Percentiles rank a stretch among this genome's conserved stretches.
Evolutionary conservation across 2,888 invertebrate genomes (phyloP).

Genomic region (Linyphia triangularis): DNA sequence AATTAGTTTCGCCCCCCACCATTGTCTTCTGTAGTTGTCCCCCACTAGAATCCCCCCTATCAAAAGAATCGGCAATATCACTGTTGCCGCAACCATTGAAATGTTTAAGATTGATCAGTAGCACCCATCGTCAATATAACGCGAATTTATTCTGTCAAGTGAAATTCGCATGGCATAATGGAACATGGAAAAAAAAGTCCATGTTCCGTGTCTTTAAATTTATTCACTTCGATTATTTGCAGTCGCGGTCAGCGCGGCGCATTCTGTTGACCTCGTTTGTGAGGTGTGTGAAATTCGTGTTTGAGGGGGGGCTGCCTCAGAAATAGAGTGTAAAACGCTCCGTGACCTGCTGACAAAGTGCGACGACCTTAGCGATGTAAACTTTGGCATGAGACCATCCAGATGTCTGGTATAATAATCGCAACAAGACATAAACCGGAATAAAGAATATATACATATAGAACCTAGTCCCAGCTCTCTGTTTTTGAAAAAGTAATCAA

Average conservation of each 20-base stretch:
- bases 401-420: background rate
- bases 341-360: constrained; percentile 8
- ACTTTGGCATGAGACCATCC: background rate
- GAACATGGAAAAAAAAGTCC: constrained; percentile 18
- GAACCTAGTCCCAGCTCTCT: too few relatives aligned
- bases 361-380: constrained; percentile 18
- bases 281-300: constrained; percentile 60
- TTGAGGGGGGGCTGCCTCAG: background rate
- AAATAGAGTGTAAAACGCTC: constrained; percentile 56
- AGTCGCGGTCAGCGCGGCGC: constrained; percentile 53
- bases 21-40: constrained; percentile 52
- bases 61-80: constrained; percentile 11
- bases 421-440: too few relatives aligned
- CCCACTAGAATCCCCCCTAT: background rate
- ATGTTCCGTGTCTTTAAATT: constrained; percentile 44
- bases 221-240: constrained; percentile 68
- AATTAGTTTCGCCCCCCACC: constrained; percentile 53
- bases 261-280: constrained; percentile 55
- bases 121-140: constrained; percentile 60
- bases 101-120: constrained; percentile 67
- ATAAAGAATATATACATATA: too few relatives aligned
- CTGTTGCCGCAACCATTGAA: constrained; percentile 53
- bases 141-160: constrained; percentile 37
- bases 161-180: constrained; percentile 24
- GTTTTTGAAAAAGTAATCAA: too few relatives aligned